These are phyloP conservation scores for Embiotoca jacksoni DNA, from an alignment of 2,113 vertebrate species.

Conservation along the genomic window DNA sequence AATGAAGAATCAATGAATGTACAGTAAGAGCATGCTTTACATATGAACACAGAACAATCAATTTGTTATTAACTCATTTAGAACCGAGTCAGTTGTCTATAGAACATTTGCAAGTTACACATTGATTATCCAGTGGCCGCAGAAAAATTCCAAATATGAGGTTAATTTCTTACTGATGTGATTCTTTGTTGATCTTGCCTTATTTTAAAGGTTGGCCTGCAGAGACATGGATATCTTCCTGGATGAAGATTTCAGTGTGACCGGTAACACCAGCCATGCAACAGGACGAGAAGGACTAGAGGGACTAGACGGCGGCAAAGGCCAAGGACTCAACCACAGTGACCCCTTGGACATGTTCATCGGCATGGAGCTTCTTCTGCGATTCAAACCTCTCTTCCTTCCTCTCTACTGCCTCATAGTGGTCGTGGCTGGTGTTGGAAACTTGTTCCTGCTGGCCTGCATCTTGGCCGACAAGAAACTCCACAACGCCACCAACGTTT, in stretches of 20 bases:
- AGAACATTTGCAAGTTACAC: too few relatives aligned
- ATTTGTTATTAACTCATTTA: background rate
- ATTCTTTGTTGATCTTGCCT: conserved; percentile 10
- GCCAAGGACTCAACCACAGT: conserved; percentile 73
- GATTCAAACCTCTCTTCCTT: conserved; percentile 82
- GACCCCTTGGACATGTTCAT: conserved; percentile 79
- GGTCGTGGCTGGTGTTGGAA: conserved; percentile 83
- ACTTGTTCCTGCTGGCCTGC: conserved; percentile 82
- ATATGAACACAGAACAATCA: background rate
- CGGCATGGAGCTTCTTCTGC: conserved; percentile 83
- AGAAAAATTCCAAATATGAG: background rate
- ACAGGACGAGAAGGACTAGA: conserved; percentile 7
- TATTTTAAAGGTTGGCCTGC: conserved; percentile 27
- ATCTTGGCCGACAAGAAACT: conserved; percentile 85
- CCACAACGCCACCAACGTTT: conserved; percentile 87
- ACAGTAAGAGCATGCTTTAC: too few relatives aligned
- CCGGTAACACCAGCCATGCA: conserved; percentile 61
- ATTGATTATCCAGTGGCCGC: background rate
- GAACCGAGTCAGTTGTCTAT: background rate
- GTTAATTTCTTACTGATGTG: background rate
- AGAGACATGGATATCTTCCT: conserved; percentile 76
- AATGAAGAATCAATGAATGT: background rate
- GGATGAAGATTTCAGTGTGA: conserved; percentile 50
- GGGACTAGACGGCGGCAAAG: conserved; percentile 29
- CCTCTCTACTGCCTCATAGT: conserved; percentile 85